phyloP scores from a whole-genome alignment of 1,140 invertebrate genomes.

The Brachionus rubens region DNA sequence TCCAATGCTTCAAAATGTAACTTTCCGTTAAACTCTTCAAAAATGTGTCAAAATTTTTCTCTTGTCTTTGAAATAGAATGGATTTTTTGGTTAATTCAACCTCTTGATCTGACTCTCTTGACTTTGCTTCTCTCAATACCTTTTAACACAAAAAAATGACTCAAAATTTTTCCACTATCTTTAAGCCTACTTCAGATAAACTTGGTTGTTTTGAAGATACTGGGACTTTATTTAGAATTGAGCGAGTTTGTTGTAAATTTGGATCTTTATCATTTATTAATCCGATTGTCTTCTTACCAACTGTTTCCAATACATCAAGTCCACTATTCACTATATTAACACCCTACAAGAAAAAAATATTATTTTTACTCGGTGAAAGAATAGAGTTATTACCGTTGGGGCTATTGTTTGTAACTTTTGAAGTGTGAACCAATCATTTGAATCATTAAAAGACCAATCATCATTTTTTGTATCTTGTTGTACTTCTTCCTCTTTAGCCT shows the following conservation, averaged over 20 bases:
- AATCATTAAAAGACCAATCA: not conserved
- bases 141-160: not conserved
- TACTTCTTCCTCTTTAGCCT: not conserved
- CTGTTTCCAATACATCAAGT: slow-evolving; percentile 79
- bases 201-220: not conserved
- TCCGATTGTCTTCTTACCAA: slow-evolving; percentile 88
- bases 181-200: not conserved
- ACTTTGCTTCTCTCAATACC: not conserved
- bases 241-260: slow-evolving; percentile 64
- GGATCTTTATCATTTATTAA: slow-evolving; percentile 84
- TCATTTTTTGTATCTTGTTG: not conserved
- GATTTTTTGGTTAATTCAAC: not conserved
- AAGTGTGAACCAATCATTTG: slow-evolving; percentile 6
- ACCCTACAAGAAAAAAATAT: no score
- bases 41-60: not conserved
- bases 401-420: not conserved
- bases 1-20: not conserved
- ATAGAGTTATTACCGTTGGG: not conserved
- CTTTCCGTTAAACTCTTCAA: not conserved
- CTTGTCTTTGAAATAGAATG: not conserved
- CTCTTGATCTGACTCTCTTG: not conserved
- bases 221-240: not conserved
- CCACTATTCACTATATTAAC: slow-evolving; percentile 71
- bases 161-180: not conserved
- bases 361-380: not conserved